Conservation (phyloP, 2,113 vertebrate genomes). For the Noctilio leporinus region DNA sequence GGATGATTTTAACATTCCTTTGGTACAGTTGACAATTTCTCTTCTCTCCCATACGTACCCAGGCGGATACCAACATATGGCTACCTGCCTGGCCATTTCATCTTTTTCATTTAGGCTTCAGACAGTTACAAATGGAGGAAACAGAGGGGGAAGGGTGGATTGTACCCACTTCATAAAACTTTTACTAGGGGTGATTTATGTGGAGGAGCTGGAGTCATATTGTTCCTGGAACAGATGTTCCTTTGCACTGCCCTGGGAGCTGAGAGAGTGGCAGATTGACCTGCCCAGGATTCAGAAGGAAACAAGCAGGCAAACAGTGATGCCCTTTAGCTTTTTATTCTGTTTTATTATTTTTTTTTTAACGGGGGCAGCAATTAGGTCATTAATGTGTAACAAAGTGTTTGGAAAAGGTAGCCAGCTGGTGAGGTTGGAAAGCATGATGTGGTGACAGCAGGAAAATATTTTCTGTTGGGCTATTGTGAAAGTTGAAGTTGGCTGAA, state of each 20-base stretch:
- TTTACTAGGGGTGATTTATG: slow-evolving; percentile 49
- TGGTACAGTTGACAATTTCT: neutral
- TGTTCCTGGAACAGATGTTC: slow-evolving; percentile 49
- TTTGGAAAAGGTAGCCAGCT: slow-evolving; percentile 18
- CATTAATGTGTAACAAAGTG: slow-evolving; percentile 44
- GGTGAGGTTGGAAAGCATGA: neutral
- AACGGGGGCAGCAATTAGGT: slow-evolving; percentile 3
- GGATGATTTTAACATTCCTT: slow-evolving; percentile 17
- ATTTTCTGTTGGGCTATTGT: neutral
- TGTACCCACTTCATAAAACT: slow-evolving; percentile 36
- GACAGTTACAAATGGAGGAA: neutral
- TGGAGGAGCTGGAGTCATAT: slow-evolving; percentile 10
- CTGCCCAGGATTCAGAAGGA: slow-evolving; percentile 53
- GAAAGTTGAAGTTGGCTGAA: neutral
- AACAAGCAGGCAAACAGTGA: slow-evolving; percentile 32
- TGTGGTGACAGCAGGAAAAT: neutral
- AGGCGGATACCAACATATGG: neutral
- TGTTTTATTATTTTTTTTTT: neutral
- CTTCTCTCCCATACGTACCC: neutral
- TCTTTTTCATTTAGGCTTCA: slow-evolving; percentile 16
- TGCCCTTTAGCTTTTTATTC: neutral
- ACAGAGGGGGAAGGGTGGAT: rapidly evolving
- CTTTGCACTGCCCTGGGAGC: neutral
- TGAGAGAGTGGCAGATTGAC: slow-evolving; percentile 44
- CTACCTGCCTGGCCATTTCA: slow-evolving; percentile 27